Base-by-base conservation (phyloP, 2,888 invertebrate species). In the Pteria penguin region DNA sequence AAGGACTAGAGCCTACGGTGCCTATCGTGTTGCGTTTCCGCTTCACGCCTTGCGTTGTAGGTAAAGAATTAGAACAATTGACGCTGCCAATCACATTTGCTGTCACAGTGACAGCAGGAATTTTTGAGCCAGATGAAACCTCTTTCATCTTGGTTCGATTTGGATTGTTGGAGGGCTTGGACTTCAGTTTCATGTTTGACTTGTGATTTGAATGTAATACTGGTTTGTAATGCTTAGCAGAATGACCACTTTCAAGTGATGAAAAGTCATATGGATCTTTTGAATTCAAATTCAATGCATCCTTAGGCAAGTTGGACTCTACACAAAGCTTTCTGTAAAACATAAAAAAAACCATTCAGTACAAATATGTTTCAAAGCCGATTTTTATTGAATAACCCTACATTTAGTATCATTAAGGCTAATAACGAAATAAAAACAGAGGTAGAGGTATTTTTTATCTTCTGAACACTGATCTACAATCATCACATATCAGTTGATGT, bases 201-300 rank as follows among this genome's bases (percentile, higher is more conserved):
- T 86, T 88, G 36, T 81, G 68, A 31, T 76, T 75, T 36, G 79
- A 76, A 60, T 81, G 80, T 52, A 81, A 69, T 54, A 80, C 72
- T 72, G 78, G 57, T 27, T 76, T 80, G 24, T 69, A 61, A 52
- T 71, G 71, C 27, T 78, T 58, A n/a, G 71, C 67, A 54, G 61
- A 36, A 27, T 68, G 61, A 27, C 74, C 77, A 27, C 68, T 77
- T 70, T 89, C 88, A 31, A 86, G 67, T 69, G 83, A 74, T 65
- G 83, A 86, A 82, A 91, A 91, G 65, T 90, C 91, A 78, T 91
- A 91, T 0, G 91, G 91, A 73, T 91, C 91, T 74, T 88, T 86
- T 60, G 88, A 84, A 70, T 84, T 87, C 33, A 82, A 83, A 5
- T 79, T 61, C 36, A 84, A 76, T 31, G 86, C 79, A 52, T 89